phyloP scores from a whole-genome alignment of 1,140 invertebrate genomes.

The Eufriesea mexicana region DNA sequence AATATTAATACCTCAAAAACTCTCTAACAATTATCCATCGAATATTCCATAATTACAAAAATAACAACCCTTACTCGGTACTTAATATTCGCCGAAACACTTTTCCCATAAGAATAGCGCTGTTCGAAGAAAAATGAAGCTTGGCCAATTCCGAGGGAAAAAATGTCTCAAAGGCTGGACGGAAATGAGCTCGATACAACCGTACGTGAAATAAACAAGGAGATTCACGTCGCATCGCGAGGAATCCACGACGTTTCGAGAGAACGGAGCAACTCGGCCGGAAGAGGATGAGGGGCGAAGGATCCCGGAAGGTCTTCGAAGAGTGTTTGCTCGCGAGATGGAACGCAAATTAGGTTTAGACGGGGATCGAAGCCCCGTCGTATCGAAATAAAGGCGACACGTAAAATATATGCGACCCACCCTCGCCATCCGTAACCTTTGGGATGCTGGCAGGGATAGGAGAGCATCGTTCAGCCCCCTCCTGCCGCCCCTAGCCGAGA shows the following conservation, averaged over 20 bases:
- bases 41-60: too few species aligned
- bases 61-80: too few species aligned
- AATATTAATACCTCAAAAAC: too few species aligned
- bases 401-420: constrained; percentile 75
- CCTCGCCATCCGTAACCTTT: constrained; percentile 55
- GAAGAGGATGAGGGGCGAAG: constrained; percentile 30
- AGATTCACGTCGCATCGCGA: not conserved
- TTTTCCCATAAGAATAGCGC: too few species aligned
- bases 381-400: constrained; percentile 80
- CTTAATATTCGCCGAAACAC: too few species aligned
- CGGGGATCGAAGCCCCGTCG: constrained; percentile 75
- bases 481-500: not conserved
- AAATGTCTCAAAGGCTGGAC: not conserved
- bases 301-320: constrained; percentile 45
- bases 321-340: constrained; percentile 80
- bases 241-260: not conserved
- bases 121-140: too few species aligned
- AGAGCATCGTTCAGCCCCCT: constrained; percentile 13
- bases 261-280: not conserved
- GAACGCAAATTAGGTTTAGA: constrained; percentile 81
- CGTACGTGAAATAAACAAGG: not conserved
- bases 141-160: too few species aligned
- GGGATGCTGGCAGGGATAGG: constrained; percentile 28
- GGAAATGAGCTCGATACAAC: too few species aligned
- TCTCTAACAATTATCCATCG: too few species aligned